phyloP scores from a whole-genome alignment of 2,797 vertebrate species.

The Pterois miles region DNA sequence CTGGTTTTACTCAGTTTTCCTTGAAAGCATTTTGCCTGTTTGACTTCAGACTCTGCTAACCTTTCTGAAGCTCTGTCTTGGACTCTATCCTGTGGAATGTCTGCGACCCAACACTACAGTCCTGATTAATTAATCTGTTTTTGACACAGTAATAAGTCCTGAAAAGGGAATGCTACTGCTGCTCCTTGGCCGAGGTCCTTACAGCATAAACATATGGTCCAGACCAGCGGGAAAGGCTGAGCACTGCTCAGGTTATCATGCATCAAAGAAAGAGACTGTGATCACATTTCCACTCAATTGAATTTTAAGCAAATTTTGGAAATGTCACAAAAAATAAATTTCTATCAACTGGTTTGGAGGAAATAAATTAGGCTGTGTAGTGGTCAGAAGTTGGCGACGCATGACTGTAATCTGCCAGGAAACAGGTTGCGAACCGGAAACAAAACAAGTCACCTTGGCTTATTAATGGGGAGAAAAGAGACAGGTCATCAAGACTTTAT shows the following conservation, averaged over 20 bases:
- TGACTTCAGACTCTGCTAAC: slow-evolving; percentile 19
- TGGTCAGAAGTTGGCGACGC: background rate
- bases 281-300: background rate
- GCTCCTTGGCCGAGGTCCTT: background rate
- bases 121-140: slow-evolving; percentile 42
- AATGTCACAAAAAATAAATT: background rate
- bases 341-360: background rate
- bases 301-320: background rate
- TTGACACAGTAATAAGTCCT: slow-evolving; percentile 34
- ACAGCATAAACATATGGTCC: background rate
- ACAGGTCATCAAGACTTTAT: no score
- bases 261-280: background rate
- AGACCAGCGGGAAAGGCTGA: background rate
- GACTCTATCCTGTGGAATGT: slow-evolving; percentile 53
- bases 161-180: slow-evolving; percentile 31
- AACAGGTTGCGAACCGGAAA: background rate
- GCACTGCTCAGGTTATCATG: background rate
- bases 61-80: slow-evolving; percentile 27
- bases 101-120: slow-evolving; percentile 6
- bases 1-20: background rate
- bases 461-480: no score
- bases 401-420: background rate
- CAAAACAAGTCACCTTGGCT: no score
- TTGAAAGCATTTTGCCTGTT: slow-evolving; percentile 5
- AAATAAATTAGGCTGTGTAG: background rate